A percentile compares a stretch with the other conserved stretches of the same genome.
Evolutionary conservation across 2,888 invertebrate genomes (phyloP).

Genomic region (Oscheius sp.): DNA sequence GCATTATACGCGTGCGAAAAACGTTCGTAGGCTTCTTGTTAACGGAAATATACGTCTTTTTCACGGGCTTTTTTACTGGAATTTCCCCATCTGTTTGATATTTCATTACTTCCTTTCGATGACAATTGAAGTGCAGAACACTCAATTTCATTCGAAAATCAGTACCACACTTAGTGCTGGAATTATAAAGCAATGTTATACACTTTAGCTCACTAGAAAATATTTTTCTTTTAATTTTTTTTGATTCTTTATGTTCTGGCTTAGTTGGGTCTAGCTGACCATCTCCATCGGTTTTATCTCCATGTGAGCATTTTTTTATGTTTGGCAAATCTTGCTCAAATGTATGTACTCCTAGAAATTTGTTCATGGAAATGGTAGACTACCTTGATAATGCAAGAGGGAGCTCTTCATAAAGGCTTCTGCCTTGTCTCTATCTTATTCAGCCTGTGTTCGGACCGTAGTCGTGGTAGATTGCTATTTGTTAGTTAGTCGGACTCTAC

Average conservation of each 20-base stretch:
- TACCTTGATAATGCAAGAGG: too few relatives aligned
- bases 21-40: too few relatives aligned
- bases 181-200: neutral
- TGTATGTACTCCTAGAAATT: too few relatives aligned
- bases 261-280: too few relatives aligned
- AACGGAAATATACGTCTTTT: too few relatives aligned
- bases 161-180: neutral
- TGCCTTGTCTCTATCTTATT: neutral
- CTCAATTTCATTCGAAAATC: neutral
- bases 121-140: neutral
- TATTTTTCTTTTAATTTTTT: neutral
- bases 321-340: neutral
- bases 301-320: neutral
- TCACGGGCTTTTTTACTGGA: neutral
- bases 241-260: too few relatives aligned
- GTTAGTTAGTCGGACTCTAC: too few relatives aligned
- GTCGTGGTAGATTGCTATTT: too few relatives aligned
- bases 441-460: too few relatives aligned
- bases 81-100: neutral
- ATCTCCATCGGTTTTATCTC: neutral
- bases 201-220: neutral
- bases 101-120: neutral
- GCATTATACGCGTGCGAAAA: too few relatives aligned
- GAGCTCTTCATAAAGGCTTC: neutral
- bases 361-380: too few relatives aligned